These are phyloP conservation scores for Astur gentilis DNA, from an alignment of 2,113 vertebrate genomes.

Conservation along the genomic window DNA sequence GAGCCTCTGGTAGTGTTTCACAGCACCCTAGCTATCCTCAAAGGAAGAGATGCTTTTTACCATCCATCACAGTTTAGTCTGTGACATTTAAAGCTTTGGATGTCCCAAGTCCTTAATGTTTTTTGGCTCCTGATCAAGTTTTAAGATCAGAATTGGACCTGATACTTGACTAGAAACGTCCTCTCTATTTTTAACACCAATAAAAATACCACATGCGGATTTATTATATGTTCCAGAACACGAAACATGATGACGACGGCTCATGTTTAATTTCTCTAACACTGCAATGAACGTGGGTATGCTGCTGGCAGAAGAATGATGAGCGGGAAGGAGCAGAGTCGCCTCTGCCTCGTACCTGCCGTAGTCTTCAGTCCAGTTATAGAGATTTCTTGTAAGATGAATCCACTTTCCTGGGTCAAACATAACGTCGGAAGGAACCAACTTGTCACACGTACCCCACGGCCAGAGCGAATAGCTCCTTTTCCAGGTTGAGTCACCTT, in stretches of 20 bases:
- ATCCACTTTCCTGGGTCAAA: conserved; percentile 88
- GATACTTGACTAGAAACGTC: not conserved
- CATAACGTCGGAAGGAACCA: conserved; percentile 74
- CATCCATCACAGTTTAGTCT: not conserved
- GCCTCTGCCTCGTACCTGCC: conserved; percentile 53
- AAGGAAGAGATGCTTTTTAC: not conserved
- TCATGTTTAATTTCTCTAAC: not conserved
- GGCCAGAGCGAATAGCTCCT: conserved; percentile 86
- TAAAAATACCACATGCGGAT: not conserved
- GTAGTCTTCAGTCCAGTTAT: conserved; percentile 92
- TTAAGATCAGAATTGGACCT: not conserved
- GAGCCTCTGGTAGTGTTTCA: not conserved
- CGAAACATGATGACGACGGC: not conserved
- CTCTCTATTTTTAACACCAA: not conserved
- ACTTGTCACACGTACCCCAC: conserved; percentile 89
- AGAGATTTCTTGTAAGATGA: conserved; percentile 79
- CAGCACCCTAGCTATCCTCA: not conserved
- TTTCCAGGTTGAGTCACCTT: conserved; percentile 91
- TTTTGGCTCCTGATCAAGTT: not conserved
- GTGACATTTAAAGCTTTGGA: not conserved
- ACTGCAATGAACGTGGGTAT: not conserved
- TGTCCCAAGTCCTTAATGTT: not conserved
- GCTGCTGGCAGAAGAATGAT: not conserved
- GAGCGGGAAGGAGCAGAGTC: not conserved
- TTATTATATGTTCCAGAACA: not conserved